Base-by-base conservation (phyloP, 2,113 vertebrate species). In the Ascaphus truei region DNA sequence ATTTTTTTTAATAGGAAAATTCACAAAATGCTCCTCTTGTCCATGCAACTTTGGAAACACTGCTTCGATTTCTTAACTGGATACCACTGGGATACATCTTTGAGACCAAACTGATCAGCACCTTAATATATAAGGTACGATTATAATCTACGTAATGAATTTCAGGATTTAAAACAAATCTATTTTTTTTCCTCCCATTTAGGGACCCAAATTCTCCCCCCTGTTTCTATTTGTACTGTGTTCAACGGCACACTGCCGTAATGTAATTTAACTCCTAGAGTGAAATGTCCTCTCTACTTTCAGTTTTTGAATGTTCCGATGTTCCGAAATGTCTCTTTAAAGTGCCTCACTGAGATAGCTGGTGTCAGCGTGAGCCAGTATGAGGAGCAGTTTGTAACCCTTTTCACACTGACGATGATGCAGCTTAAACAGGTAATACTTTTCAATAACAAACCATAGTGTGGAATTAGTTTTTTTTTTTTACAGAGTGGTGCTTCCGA, bases 21-120 rank as follows among this genome's bases (percentile, higher is more conserved):
- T 99, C 96, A 61, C 96, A 99, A 84, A 99, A 99, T 62, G 97
- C 97, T 71, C 95, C 97, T 3, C 89, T 99, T 83, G 96, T 99
- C 74, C 96, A 98, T 48, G 97, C 97, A 36, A 99, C 97, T 22
- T 86, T 99, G 83, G 96, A 99, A 86, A 99, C 96, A 0, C 87
- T 99, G 62, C 86, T 99, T 16, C 92, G 97, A 79, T 99, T 99
- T 80, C 91, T 99, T 62, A 99, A 99, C 88, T 99, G 97, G 97
- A 99, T 99, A 89, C 97, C 97, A 25, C 85, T 99, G 75, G 97
- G 97, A 34, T 99, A 99, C 81, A 99, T 99, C 81, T 99, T 99
- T 88, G 97, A 99, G 86, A 99, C 97, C 69, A 99, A 99, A 81
- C 86, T 99, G 78, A 99, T 99, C 85, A 99, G 96, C 89, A 99